phyloP scores from a whole-genome alignment of 2,797 vertebrate species.

The Schizothorax lantsangensis region DNA sequence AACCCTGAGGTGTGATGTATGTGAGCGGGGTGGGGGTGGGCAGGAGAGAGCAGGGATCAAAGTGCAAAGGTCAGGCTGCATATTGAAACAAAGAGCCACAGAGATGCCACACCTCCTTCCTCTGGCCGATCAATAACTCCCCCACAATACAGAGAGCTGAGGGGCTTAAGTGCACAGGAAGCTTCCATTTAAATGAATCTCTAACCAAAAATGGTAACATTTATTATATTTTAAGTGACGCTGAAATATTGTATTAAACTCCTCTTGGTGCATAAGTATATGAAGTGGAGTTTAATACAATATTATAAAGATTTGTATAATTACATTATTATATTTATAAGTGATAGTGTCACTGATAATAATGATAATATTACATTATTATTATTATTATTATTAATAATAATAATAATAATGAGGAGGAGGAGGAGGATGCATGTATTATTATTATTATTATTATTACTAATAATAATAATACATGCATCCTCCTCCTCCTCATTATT shows the following conservation, averaged over 20 bases:
- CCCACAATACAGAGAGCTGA: neutral
- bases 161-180: conserved; percentile 18
- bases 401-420: too few relatives aligned
- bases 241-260: neutral
- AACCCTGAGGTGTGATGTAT: conserved; percentile 72
- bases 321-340: neutral
- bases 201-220: neutral
- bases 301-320: neutral
- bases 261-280: neutral
- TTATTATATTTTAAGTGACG: neutral
- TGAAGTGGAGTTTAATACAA: neutral
- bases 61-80: conserved; percentile 72
- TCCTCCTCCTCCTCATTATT: neutral
- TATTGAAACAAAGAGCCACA: conserved; percentile 76
- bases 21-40: conserved; percentile 64
- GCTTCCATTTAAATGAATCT: neutral
- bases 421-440: too few relatives aligned
- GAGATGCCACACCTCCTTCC: conserved; percentile 61
- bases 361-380: neutral
- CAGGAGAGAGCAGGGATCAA: conserved; percentile 66
- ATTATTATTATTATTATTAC: too few relatives aligned
- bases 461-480: too few relatives aligned
- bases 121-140: conserved; percentile 70
- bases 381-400: neutral
- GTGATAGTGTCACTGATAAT: neutral